Evolutionary conservation across 1,140 invertebrate genomes (phyloP), one percentile per base, ranked within the genome.

Genomic region (Drosophila albomicans): DNA sequence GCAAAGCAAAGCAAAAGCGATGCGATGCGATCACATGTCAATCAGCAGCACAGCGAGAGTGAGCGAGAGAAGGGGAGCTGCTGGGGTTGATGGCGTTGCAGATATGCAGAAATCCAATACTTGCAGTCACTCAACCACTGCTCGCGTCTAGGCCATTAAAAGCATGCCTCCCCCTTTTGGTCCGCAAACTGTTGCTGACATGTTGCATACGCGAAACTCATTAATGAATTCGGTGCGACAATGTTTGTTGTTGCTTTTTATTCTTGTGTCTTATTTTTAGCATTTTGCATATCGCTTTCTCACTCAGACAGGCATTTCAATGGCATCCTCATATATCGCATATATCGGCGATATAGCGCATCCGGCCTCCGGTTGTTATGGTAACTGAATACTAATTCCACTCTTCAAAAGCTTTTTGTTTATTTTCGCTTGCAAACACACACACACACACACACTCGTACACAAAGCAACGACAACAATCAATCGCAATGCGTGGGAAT

Each of bases 381-480:
- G 84, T 89, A 88, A 88, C 84, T 89, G 84, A 89, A 88, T 88
- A 88, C 84, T 88, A 88, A 88, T 82, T 80, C 69, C 62, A 52
- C 64, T 89, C 77, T 72, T 85, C 68, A 77, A 80, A 85, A 25
- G 20, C 20, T 80, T 88, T 87, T 87, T 87, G 84, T 87, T 87
- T 88, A 80, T 69, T 64, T 62, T 64, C 51, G 51, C 30, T 30
- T 51, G 20, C 45, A 32, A 15, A 3, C 16, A 10, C 13, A 8
- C 13, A 13, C 13, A 16, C 48, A 20, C 48, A 16, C 7, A 25
- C 54, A 32, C 56, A 16, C 20, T 49, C 62, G 30, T n/a, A 43
- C 20, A 10, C n/a, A n/a, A 43, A 45, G 3, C 20, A 25, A 25
- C 20, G 20, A 25, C 20, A 57, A 52, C 63, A 73, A 67, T 67